Evolutionary conservation across 1,140 invertebrate species (phyloP).

Genomic region (Copidosoma floridanum): DNA sequence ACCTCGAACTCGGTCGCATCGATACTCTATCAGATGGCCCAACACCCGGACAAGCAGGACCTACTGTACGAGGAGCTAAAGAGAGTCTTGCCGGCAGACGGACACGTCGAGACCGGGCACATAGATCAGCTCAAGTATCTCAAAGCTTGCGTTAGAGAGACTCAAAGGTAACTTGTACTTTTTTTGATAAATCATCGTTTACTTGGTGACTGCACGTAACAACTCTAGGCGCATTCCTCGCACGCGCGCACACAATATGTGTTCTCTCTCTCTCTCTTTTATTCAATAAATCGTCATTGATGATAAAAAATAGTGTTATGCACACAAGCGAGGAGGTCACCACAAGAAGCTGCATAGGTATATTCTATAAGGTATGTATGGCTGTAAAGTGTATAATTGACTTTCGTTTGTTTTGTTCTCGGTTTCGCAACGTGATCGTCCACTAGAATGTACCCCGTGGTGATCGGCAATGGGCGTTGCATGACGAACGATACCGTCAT

Average conservation of each 20-base stretch:
- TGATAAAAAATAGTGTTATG: no score
- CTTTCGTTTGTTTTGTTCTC: background rate
- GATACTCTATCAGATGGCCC: slow-evolving; percentile 76
- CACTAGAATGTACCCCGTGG: slow-evolving; percentile 81
- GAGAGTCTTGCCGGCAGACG: slow-evolving; percentile 59
- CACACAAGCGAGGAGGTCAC: no score
- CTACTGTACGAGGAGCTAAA: slow-evolving; percentile 71
- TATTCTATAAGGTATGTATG: no score
- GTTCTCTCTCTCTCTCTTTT: no score
- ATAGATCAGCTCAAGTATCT: slow-evolving; percentile 75
- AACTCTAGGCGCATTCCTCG: no score
- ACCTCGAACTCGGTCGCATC: slow-evolving; percentile 78
- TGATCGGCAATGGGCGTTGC: slow-evolving; percentile 81
- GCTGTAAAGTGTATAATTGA: no score
- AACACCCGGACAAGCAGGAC: slow-evolving; percentile 72
- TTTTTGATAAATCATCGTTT: no score
- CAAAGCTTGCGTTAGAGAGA: slow-evolving; percentile 87
- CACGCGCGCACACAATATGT: background rate
- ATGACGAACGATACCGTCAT: slow-evolving; percentile 77
- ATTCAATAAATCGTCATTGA: no score
- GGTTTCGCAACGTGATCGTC: slow-evolving; percentile 7
- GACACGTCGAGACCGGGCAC: slow-evolving; percentile 62
- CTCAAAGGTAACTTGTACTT: slow-evolving; percentile 70
- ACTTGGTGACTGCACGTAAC: no score
- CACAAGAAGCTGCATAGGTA: no score